Conservation (phyloP, 1,140 invertebrate genomes). For the Drosophila leontia region DNA sequence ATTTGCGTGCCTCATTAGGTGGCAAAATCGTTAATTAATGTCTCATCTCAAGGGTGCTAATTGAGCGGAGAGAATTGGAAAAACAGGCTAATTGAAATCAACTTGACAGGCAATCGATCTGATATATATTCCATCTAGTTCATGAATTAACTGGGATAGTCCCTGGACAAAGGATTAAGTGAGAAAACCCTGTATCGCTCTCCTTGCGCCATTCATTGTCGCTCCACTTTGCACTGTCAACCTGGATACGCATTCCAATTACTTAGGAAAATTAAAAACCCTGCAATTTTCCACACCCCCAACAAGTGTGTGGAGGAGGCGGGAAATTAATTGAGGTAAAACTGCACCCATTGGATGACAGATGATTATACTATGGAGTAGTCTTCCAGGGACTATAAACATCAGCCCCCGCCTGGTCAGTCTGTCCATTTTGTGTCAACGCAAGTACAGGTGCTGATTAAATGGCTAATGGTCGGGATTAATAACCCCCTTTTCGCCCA, state of each 20-base stretch:
- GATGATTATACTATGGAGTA: conserved; percentile 26
- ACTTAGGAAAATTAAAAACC: conserved; percentile 72
- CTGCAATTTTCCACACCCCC: conserved; percentile 24
- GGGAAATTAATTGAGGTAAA: conserved; percentile 33
- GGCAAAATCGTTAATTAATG: conserved; percentile 69
- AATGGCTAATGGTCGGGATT: conserved; percentile 32
- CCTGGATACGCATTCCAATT: conserved; percentile 58
- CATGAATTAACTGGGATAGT: conserved; percentile 2
- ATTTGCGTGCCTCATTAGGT: conserved; percentile 32
- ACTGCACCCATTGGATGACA: conserved; percentile 52
- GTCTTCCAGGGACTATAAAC: conserved; percentile 48
- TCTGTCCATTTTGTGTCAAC: conserved; percentile 31
- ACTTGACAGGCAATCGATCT: conserved; percentile 41
- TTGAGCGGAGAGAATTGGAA: conserved; percentile 62
- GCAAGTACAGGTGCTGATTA: conserved; percentile 26
- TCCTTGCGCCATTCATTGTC: conserved; percentile 27
- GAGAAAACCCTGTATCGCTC: conserved; percentile 26
- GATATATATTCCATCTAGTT: conserved; percentile 5
- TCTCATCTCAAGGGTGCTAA: conserved; percentile 68
- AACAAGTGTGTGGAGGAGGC: conserved; percentile 25
- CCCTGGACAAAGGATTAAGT: conserved; percentile 1
- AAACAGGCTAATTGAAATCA: conserved; percentile 62
- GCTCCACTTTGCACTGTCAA: conserved; percentile 32
- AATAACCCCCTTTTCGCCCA: conserved; percentile 7
- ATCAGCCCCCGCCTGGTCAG: conserved; percentile 20